A percentile compares a stretch with the other conserved stretches of the same genome.
These are phyloP conservation scores for Cryptoprocta ferox DNA, from an alignment of 2,797 vertebrate genomes.

Conservation along the genomic window DNA sequence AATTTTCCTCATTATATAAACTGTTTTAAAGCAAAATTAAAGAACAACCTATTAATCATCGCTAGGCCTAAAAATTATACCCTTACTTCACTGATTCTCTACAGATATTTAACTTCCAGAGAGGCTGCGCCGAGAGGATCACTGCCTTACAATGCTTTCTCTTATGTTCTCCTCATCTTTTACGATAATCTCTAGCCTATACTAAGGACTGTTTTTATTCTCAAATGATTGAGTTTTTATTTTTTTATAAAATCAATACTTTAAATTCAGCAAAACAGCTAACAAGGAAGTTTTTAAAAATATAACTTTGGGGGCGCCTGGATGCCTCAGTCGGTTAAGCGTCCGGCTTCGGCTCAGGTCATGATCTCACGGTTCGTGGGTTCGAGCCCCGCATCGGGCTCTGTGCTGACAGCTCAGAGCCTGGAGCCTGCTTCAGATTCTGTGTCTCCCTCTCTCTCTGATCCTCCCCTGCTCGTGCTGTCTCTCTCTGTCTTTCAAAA, in stretches of 20 bases:
- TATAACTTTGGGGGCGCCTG: neutral
- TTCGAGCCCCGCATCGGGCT: too few relatives aligned
- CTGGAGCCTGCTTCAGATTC: too few relatives aligned
- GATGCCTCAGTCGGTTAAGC: too few relatives aligned
- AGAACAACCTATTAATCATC: neutral
- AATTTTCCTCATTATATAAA: neutral
- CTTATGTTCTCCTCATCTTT: neutral
- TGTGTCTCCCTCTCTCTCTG: too few relatives aligned
- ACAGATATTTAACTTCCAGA: neutral
- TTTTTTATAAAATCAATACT: conserved; percentile 23
- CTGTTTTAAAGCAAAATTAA: conserved; percentile 21
- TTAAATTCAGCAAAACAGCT: conserved; percentile 2
- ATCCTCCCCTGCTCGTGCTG: too few relatives aligned
- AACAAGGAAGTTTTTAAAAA: neutral
- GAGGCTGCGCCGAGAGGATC: neutral
- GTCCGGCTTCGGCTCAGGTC: too few relatives aligned
- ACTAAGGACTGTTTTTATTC: neutral
- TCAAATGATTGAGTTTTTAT: neutral
- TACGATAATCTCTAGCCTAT: neutral
- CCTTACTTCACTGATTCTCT: neutral
- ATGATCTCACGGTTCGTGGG: too few relatives aligned
- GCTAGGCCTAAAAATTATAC: neutral
- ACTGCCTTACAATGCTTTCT: neutral
- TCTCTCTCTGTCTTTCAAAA: too few relatives aligned
- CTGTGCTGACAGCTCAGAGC: too few relatives aligned